phyloP scores from a whole-genome alignment of 2,113 vertebrate genomes.

The Polypterus senegalus region DNA sequence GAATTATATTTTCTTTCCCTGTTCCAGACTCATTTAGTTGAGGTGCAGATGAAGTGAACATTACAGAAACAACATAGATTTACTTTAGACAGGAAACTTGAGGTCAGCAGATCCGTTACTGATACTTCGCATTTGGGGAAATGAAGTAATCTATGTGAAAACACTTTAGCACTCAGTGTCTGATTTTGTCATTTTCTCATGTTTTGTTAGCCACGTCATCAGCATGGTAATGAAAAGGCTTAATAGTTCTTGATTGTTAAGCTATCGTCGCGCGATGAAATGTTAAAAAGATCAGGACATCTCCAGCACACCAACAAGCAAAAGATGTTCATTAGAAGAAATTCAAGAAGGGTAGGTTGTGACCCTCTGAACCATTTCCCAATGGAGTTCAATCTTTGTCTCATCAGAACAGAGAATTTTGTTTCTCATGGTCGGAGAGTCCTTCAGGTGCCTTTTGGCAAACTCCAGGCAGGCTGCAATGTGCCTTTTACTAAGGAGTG shows the following conservation, averaged over 20 bases:
- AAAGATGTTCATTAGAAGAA: no score
- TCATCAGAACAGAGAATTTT: no score
- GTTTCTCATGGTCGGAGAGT: no score
- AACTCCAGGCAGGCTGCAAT: no score
- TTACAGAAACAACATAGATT: background rate
- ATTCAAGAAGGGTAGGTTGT: no score
- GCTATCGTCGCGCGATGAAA: constrained; percentile 16
- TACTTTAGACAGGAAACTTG: background rate
- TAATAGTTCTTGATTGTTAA: constrained; percentile 18
- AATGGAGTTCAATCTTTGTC: no score
- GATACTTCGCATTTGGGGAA: constrained; percentile 22
- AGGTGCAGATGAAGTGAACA: no score
- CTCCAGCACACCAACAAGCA: no score
- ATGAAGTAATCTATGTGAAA: constrained; percentile 27
- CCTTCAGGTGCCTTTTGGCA: no score
- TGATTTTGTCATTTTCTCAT: constrained; percentile 49
- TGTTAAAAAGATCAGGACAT: constrained; percentile 17
- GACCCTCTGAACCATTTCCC: no score
- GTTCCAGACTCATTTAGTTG: background rate
- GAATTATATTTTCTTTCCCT: background rate
- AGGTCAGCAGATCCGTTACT: constrained; percentile 3
- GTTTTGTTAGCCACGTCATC: constrained; percentile 43
- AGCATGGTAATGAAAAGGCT: constrained; percentile 30
- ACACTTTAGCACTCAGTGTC: constrained; percentile 21
- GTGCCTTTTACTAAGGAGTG: no score